These are phyloP conservation scores for Oryzias sinensis DNA, from an alignment of 2,797 vertebrate genomes.

Conservation along the genomic window DNA sequence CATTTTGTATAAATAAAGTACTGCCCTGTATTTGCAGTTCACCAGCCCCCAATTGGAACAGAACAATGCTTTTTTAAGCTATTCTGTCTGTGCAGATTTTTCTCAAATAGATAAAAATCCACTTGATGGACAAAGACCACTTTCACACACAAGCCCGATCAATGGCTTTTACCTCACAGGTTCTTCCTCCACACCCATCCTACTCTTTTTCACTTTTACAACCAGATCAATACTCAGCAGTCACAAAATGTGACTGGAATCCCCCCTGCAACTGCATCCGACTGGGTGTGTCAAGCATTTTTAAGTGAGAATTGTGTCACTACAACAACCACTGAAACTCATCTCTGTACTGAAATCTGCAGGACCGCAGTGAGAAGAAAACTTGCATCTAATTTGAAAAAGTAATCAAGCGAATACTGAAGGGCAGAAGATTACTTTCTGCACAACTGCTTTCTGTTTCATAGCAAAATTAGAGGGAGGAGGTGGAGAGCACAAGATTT, in stretches of 20 bases:
- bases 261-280: conserved; percentile 17
- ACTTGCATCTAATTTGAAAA: conserved; percentile 15
- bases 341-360: background rate
- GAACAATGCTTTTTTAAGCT: no score
- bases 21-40: no score
- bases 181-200: conserved; percentile 25
- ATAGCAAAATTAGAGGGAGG: conserved; percentile 31
- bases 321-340: background rate
- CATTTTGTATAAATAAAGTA: no score
- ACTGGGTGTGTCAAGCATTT: background rate
- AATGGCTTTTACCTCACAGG: background rate
- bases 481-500: conserved; percentile 49
- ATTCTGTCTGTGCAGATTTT: no score
- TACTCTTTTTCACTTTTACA: conserved; percentile 28
- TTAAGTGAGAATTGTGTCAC: no score
- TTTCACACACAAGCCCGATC: background rate
- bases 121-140: background rate
- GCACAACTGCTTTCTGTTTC: conserved; percentile 41
- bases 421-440: conserved; percentile 31
- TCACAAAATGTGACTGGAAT: conserved; percentile 43
- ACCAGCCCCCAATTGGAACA: no score
- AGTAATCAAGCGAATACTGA: conserved; percentile 18
- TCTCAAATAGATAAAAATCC: no score
- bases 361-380: background rate
- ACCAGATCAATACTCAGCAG: conserved; percentile 67